Conservation (phyloP, 92 coral and sea anemone species). For the Actinostola sp. region DNA sequence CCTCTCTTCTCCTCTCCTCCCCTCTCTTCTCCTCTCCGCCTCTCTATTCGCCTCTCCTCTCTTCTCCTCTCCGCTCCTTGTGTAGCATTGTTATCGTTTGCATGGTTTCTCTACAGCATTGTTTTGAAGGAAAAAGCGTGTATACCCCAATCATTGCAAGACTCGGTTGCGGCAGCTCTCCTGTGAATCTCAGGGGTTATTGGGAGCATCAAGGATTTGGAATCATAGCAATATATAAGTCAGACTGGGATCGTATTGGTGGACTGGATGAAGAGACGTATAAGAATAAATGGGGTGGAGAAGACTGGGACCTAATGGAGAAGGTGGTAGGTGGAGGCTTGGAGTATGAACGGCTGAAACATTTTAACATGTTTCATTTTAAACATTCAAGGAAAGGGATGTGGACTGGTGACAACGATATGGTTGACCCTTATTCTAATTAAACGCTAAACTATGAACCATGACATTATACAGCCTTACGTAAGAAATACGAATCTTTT, state of each 20-base stretch:
- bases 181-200: slow-evolving; percentile 53
- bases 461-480: too few relatives aligned
- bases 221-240: slow-evolving; percentile 74
- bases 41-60: too few relatives aligned
- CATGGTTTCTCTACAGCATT: slow-evolving; percentile 55
- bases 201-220: slow-evolving; percentile 95
- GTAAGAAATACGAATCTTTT: too few relatives aligned
- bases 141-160: slow-evolving; percentile 82
- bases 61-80: neutral
- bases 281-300: slow-evolving; percentile 83
- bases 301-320: slow-evolving; percentile 90
- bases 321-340: slow-evolving; percentile 56
- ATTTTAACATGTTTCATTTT: slow-evolving; percentile 67
- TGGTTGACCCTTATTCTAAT: neutral
- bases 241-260: slow-evolving; percentile 86
- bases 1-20: too few relatives aligned
- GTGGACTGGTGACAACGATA: slow-evolving; percentile 66
- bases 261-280: slow-evolving; percentile 70
- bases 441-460: too few relatives aligned
- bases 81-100: neutral
- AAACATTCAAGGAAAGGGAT: slow-evolving; percentile 70
- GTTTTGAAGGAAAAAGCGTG: slow-evolving; percentile 78
- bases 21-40: too few relatives aligned
- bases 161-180: slow-evolving; percentile 62
- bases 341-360: slow-evolving; percentile 83